Evolutionary conservation across 1,140 invertebrate species (phyloP).

Genomic region (Daktulosphaira vitifoliae): DNA sequence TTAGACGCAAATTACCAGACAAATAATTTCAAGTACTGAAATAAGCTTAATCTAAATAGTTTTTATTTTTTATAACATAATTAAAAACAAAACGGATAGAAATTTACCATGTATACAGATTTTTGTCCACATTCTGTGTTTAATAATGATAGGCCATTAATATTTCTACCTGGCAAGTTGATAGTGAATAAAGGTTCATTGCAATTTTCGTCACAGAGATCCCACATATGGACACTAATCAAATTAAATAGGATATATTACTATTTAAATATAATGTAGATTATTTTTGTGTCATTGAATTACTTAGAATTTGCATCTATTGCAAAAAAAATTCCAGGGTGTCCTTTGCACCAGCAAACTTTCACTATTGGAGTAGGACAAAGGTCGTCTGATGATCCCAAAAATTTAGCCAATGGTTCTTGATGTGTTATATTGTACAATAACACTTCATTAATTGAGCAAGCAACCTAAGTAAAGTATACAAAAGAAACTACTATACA

Average conservation of each 20-base stretch:
- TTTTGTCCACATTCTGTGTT: too few species aligned
- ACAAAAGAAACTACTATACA: too few species aligned
- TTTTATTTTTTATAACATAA: too few species aligned
- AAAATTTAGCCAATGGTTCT: not conserved
- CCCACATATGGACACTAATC: conserved; percentile 1
- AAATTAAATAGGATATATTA: not conserved
- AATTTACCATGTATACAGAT: too few species aligned
- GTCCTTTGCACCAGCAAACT: not conserved
- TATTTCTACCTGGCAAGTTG: not conserved
- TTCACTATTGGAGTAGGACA: not conserved
- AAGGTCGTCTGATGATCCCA: not conserved
- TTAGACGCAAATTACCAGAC: too few species aligned
- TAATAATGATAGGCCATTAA: not conserved
- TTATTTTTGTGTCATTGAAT: not conserved
- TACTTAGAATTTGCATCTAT: not conserved
- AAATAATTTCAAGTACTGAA: too few species aligned
- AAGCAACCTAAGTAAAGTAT: too few species aligned
- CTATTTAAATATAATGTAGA: not conserved
- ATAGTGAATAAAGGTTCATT: not conserved
- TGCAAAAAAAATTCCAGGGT: not conserved
- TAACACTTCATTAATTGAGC: not conserved
- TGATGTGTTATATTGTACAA: not conserved
- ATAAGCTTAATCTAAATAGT: too few species aligned
- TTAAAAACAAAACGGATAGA: too few species aligned
- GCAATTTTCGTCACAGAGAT: not conserved